Evolutionary conservation across 2,888 invertebrate species (phyloP).

Genomic region (Hemicrepidius hirtus): DNA sequence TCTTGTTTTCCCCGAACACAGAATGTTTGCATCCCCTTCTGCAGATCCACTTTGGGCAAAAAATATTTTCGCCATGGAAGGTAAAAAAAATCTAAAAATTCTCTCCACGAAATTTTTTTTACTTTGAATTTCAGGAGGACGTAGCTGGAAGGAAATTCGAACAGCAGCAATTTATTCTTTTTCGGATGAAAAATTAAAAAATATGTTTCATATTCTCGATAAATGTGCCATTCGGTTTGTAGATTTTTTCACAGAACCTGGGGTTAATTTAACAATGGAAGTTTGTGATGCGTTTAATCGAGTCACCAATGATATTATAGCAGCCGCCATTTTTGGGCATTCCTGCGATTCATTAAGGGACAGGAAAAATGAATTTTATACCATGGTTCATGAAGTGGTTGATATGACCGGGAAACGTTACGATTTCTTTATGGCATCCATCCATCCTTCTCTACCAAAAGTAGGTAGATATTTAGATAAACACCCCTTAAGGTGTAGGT

Average conservation of each 20-base stretch:
- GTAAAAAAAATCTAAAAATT: no score
- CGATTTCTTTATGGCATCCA: slow-evolving; percentile 8
- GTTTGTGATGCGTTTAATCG: slow-evolving; percentile 71
- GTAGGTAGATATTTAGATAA: no score
- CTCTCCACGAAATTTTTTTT: no score
- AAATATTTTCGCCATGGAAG: slow-evolving; percentile 56
- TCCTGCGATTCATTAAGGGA: slow-evolving; percentile 75
- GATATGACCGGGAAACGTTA: slow-evolving; percentile 51
- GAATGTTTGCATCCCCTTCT: slow-evolving; percentile 60
- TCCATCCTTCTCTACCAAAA: slow-evolving; percentile 2
- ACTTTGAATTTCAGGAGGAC: slow-evolving; percentile 29
- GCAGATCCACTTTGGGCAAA: slow-evolving; percentile 74
- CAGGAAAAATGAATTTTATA: slow-evolving; percentile 69
- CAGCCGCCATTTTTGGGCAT: slow-evolving; percentile 73
- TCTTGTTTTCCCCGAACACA: slow-evolving; percentile 25
- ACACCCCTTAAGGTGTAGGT: no score
- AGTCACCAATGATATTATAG: slow-evolving; percentile 75
- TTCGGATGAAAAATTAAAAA: slow-evolving; percentile 45
- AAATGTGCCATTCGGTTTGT: slow-evolving; percentile 55
- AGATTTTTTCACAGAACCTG: slow-evolving; percentile 54
- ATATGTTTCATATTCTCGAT: slow-evolving; percentile 40
- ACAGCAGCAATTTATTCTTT: slow-evolving; percentile 48
- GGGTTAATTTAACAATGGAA: slow-evolving; percentile 64
- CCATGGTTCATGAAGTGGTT: slow-evolving; percentile 61
- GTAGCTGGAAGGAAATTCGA: slow-evolving; percentile 49